Evolutionary conservation across 2,113 vertebrate genomes (phyloP).

Genomic region (Colossoma macropomum): DNA sequence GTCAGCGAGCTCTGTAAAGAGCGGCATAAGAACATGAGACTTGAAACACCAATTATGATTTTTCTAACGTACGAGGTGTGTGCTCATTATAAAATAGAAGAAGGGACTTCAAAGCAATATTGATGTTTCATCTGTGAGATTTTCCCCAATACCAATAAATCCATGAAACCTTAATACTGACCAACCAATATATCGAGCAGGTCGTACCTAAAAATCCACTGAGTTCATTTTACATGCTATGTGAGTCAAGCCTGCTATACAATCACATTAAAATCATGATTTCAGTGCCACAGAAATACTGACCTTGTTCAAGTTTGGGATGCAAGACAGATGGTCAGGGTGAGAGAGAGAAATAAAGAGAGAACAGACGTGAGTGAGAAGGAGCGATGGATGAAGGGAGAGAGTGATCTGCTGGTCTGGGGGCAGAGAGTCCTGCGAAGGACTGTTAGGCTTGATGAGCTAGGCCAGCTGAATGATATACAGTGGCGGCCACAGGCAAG

Average conservation of each 20-base stretch:
- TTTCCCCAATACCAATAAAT: too few relatives aligned
- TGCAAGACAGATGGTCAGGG: background rate
- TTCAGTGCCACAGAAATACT: background rate
- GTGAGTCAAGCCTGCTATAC: background rate
- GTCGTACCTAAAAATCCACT: too few relatives aligned
- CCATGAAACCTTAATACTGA: too few relatives aligned
- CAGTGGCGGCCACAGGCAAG: conserved; percentile 87
- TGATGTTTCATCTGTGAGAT: too few relatives aligned
- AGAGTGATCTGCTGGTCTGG: conserved; percentile 33
- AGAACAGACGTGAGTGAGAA: background rate
- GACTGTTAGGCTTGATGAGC: conserved; percentile 81
- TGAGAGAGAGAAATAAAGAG: background rate
- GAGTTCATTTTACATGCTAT: too few relatives aligned
- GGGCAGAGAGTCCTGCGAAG: conserved; percentile 59
- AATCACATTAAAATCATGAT: background rate
- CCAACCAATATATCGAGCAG: too few relatives aligned
- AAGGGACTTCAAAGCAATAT: too few relatives aligned
- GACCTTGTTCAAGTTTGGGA: background rate
- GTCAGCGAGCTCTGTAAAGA: too few relatives aligned
- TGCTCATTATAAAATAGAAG: too few relatives aligned
- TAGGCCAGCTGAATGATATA: conserved; percentile 91
- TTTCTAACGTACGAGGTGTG: too few relatives aligned
- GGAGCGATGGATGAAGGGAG: background rate
- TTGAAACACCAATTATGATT: too few relatives aligned
- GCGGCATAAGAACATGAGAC: too few relatives aligned